phyloP scores from a whole-genome alignment of 2,888 invertebrate genomes.

The Baccha elongata region DNA sequence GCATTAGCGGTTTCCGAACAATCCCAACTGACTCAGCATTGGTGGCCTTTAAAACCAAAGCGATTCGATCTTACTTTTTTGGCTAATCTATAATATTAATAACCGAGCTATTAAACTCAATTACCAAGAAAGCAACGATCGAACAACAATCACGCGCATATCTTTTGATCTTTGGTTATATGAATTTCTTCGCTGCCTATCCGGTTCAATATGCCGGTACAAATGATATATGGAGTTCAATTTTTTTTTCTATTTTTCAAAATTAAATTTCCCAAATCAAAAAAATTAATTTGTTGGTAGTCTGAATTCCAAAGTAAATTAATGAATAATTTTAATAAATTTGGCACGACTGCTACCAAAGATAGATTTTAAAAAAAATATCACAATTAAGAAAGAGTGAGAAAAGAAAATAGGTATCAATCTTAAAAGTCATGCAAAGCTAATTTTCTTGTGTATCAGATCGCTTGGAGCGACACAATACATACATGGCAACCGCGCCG shows the following conservation, averaged over 20 bases:
- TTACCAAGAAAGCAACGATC: conserved; percentile 30
- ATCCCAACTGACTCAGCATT: conserved; percentile 47
- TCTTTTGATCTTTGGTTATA: conserved; percentile 54
- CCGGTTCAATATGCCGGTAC: conserved; percentile 5
- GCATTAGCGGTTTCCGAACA: conserved; percentile 44
- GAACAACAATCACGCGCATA: conserved; percentile 1
- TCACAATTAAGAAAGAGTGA: neutral
- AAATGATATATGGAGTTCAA: conserved; percentile 37
- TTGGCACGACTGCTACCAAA: conserved; percentile 54
- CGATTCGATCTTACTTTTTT: no score
- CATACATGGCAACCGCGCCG: conserved; percentile 37
- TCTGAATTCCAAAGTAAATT: neutral
- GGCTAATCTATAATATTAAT: no score
- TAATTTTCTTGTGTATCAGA: conserved; percentile 55
- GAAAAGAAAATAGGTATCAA: conserved; percentile 17
- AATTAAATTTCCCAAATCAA: no score
- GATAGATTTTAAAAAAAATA: conserved; percentile 7
- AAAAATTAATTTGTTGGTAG: neutral
- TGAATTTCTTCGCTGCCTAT: conserved; percentile 13
- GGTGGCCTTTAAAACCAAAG: no score
- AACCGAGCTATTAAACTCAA: no score
- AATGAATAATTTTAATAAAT: conserved; percentile 62
- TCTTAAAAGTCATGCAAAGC: conserved; percentile 57
- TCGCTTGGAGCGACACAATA: conserved; percentile 40
- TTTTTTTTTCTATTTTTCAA: no score